Conservation (phyloP, 2,113 vertebrate genomes). For the Oenanthe melanoleuca region DNA sequence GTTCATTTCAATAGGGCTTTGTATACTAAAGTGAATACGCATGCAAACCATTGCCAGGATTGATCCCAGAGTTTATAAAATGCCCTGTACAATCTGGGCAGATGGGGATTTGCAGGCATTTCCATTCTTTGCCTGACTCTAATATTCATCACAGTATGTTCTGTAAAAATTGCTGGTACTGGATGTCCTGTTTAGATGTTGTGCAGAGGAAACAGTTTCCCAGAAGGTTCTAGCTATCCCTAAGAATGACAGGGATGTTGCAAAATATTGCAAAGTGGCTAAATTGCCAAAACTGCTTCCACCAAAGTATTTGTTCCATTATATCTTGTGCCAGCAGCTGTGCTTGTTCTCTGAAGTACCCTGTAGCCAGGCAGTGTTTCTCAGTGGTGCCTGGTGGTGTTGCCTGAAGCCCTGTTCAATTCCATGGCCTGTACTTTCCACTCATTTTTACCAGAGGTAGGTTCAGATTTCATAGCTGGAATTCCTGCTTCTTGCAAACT, state of each 20-base stretch:
- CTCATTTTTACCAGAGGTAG: constrained; percentile 11
- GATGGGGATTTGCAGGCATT: constrained; percentile 16
- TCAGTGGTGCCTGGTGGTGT: not conserved
- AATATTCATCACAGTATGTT: not conserved
- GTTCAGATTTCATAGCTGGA: constrained; percentile 36
- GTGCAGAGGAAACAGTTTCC: not conserved
- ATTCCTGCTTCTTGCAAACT: constrained; percentile 22
- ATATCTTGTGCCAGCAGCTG: not conserved
- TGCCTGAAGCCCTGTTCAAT: constrained; percentile 6
- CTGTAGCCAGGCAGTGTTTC: not conserved
- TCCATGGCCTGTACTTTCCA: constrained; percentile 22
- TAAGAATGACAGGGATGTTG: not conserved
- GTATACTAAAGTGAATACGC: constrained; percentile 43
- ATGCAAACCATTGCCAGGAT: constrained; percentile 19
- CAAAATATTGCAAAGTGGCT: not conserved
- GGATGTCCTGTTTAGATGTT: not conserved
- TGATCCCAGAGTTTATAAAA: constrained; percentile 46
- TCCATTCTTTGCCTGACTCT: constrained; percentile 1
- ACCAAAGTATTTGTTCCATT: not conserved
- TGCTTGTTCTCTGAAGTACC: not conserved
- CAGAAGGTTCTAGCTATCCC: constrained; percentile 1
- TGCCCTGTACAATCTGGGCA: not conserved
- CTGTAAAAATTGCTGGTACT: not conserved
- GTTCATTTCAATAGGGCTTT: constrained; percentile 68
- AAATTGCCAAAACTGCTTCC: not conserved